Conservation (phyloP, 2,113 vertebrate genomes). For the Plecturocebus donacophilus region DNA sequence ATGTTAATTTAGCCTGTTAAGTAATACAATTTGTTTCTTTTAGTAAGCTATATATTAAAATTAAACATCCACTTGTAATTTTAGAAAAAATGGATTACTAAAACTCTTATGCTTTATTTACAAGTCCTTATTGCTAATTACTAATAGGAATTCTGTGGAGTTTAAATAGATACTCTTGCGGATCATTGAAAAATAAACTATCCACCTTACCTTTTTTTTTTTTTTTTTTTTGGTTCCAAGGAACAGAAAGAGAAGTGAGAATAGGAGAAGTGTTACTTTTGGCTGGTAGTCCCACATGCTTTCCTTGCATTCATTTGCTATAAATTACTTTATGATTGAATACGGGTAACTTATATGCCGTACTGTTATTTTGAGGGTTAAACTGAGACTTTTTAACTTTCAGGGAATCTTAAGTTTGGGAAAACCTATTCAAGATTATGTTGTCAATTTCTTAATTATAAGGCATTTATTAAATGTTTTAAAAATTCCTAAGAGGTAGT, state of each 20-base stretch:
- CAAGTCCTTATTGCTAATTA: neutral
- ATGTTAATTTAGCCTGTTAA: slow-evolving; percentile 34
- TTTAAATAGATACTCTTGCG: neutral
- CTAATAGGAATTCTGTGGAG: neutral
- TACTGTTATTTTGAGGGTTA: neutral
- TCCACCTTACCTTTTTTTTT: neutral
- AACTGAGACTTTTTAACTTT: slow-evolving; percentile 19
- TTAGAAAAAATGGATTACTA: slow-evolving; percentile 20
- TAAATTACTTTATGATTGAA: neutral
- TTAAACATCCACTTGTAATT: neutral
- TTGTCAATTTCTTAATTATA: neutral
- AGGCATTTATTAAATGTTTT: slow-evolving; percentile 1
- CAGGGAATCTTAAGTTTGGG: neutral
- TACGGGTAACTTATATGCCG: neutral
- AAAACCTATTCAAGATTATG: neutral
- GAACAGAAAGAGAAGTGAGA: neutral
- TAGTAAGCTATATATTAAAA: slow-evolving; percentile 14
- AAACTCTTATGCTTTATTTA: slow-evolving; percentile 27
- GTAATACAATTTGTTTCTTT: slow-evolving; percentile 20
- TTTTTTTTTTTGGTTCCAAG: neutral
- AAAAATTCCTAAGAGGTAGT: neutral
- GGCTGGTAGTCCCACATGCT: neutral
- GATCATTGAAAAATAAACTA: neutral
- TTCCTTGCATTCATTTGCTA: neutral
- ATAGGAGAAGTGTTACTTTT: neutral